These are phyloP conservation scores for Phorcus lineatus DNA, from an alignment of 2,888 invertebrate species.

Conservation along the genomic window DNA sequence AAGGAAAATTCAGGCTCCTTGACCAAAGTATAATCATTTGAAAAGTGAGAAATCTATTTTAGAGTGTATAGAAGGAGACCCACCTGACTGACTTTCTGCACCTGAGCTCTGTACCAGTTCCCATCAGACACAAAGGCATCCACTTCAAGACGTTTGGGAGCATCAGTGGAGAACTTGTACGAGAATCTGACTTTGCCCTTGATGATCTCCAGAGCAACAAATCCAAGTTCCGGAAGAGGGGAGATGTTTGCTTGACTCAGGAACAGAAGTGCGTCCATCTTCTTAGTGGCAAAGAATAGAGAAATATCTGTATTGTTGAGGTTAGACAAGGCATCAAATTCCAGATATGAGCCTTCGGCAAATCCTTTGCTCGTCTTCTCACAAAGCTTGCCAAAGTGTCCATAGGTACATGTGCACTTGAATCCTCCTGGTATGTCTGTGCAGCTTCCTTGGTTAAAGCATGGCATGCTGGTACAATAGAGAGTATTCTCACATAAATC, in stretches of 20 bases:
- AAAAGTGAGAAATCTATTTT: neutral
- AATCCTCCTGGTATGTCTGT: conserved; percentile 82
- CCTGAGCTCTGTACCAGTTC: conserved; percentile 90
- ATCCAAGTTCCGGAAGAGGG: conserved; percentile 80
- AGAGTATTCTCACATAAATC: conserved; percentile 57
- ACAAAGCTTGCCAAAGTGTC: conserved; percentile 90
- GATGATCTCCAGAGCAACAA: conserved; percentile 92
- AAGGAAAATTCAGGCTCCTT: neutral
- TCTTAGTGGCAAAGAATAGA: conserved; percentile 91
- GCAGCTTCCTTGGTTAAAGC: conserved; percentile 63
- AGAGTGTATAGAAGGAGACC: conserved; percentile 27
- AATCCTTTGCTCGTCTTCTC: conserved; percentile 94
- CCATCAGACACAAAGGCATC: conserved; percentile 87
- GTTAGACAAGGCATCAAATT: conserved; percentile 86
- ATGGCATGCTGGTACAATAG: conserved; percentile 61
- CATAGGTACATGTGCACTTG: conserved; percentile 86
- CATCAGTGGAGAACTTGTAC: conserved; percentile 83
- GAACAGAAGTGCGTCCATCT: conserved; percentile 88
- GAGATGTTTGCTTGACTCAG: conserved; percentile 89
- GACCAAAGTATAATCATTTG: neutral
- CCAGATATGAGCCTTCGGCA: conserved; percentile 90
- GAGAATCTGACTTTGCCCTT: conserved; percentile 90
- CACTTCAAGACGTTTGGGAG: conserved; percentile 85
- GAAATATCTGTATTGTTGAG: conserved; percentile 93
- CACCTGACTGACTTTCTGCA: conserved; percentile 63